phyloP scores from a whole-genome alignment of 2,888 invertebrate species.

The Drosophila melanosoma region DNA sequence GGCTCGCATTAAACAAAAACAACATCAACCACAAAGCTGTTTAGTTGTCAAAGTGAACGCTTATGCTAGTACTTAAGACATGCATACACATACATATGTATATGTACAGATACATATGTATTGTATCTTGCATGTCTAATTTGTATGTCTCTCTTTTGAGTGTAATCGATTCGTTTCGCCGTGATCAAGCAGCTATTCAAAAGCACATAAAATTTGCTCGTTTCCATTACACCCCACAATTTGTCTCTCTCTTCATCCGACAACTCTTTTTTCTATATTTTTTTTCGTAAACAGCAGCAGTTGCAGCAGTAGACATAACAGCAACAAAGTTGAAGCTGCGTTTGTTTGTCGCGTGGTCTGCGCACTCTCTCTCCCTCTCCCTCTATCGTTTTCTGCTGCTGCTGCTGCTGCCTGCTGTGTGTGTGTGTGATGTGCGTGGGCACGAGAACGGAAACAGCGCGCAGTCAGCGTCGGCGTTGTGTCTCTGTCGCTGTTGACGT shows the following conservation, averaged over 20 bases:
- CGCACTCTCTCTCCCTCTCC: conserved; percentile 19
- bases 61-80: conserved; percentile 40
- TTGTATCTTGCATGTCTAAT: conserved; percentile 51
- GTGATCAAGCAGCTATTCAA: conserved; percentile 64
- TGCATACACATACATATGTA: background rate
- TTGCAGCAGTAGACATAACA: conserved; percentile 25
- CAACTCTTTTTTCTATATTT: conserved; percentile 20
- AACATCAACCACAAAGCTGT: conserved; percentile 47
- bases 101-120: background rate
- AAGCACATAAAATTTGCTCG: conserved; percentile 61
- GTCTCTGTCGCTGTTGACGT: conserved; percentile 60
- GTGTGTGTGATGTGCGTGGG: conserved; percentile 65
- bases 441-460: conserved; percentile 77
- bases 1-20: conserved; percentile 13
- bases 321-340: conserved; percentile 48
- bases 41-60: conserved; percentile 53
- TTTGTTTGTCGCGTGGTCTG: conserved; percentile 56
- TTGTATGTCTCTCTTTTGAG: conserved; percentile 55
- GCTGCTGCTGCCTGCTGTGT: conserved; percentile 5
- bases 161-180: conserved; percentile 63
- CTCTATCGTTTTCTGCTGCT: background rate
- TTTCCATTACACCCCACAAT: conserved; percentile 51
- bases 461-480: conserved; percentile 54
- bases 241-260: conserved; percentile 24
- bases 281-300: conserved; percentile 23